Percentiles rank a stretch among this genome's conserved stretches.
Evolutionary conservation across 2,113 vertebrate genomes (phyloP).

Genomic region (Sinocyclocheilus anophthalmus): DNA sequence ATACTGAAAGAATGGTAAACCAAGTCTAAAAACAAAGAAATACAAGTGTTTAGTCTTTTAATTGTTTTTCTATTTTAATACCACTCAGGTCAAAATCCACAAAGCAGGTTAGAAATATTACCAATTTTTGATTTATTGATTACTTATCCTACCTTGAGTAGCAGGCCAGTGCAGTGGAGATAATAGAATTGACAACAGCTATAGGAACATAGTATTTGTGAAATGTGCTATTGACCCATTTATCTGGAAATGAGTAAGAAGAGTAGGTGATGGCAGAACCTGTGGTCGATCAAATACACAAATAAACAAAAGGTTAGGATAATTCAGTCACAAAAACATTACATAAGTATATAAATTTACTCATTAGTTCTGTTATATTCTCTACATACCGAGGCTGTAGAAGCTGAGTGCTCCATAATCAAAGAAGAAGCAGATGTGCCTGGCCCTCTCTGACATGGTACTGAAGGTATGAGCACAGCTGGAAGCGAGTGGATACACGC

Average conservation of each 20-base stretch:
- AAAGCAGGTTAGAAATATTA: not conserved
- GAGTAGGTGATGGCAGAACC: constrained; percentile 89
- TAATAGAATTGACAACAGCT: constrained; percentile 76
- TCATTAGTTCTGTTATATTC: not conserved
- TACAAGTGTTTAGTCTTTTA: constrained; percentile 42
- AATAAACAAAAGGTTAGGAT: not conserved
- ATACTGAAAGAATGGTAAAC: constrained; percentile 72
- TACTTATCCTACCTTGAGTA: constrained; percentile 85
- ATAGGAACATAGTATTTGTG: constrained; percentile 78
- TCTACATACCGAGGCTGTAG: constrained; percentile 81
- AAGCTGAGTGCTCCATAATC: constrained; percentile 84
- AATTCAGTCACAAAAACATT: not conserved
- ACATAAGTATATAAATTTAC: not conserved
- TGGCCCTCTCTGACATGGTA: constrained; percentile 77
- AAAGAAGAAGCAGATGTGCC: constrained; percentile 87
- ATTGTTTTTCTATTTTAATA: no score
- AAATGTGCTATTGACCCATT: constrained; percentile 81
- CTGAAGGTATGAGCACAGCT: constrained; percentile 87
- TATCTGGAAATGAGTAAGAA: constrained; percentile 82
- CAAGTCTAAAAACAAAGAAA: constrained; percentile 68
- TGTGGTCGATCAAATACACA: constrained; percentile 60
- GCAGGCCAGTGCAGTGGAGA: constrained; percentile 85
- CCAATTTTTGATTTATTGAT: not conserved
- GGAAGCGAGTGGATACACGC: constrained; percentile 84
- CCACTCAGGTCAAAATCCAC: not conserved